phyloP scores from a whole-genome alignment of 1,140 invertebrate genomes.

The Zaprionus nigranus region DNA sequence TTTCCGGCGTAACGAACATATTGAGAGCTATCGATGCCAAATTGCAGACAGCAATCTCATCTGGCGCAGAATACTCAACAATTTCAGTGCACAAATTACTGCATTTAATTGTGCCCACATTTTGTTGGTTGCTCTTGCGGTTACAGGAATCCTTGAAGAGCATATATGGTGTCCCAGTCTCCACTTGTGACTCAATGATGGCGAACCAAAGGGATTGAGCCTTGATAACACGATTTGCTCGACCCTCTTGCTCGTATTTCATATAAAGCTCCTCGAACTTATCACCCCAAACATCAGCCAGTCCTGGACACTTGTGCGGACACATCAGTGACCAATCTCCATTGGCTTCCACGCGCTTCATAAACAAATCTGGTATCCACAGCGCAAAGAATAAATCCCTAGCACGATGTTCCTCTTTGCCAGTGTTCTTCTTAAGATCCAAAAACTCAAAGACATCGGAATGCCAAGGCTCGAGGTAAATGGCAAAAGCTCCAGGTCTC shows the following conservation, averaged over 20 bases:
- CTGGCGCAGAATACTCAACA: slow-evolving; percentile 95
- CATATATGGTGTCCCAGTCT: slow-evolving; percentile 99
- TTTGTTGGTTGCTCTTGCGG: slow-evolving; percentile 98
- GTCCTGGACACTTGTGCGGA: slow-evolving; percentile 95
- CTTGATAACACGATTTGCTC: slow-evolving; percentile 90
- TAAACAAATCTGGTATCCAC: slow-evolving; percentile 99
- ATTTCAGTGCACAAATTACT: slow-evolving; percentile 99
- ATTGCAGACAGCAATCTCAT: slow-evolving; percentile 99
- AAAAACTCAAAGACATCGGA: slow-evolving; percentile 98
- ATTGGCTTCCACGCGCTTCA: slow-evolving; percentile 96
- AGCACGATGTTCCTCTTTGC: slow-evolving; percentile 96
- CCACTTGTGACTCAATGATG: slow-evolving; percentile 97
- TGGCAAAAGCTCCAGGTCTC: slow-evolving; percentile 98
- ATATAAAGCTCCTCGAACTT: slow-evolving; percentile 96
- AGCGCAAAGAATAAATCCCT: slow-evolving; percentile 99
- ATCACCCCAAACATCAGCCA: slow-evolving; percentile 96
- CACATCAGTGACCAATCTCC: slow-evolving; percentile 98
- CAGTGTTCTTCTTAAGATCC: slow-evolving; percentile 97
- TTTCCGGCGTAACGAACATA: slow-evolving; percentile 94
- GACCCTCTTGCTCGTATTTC: slow-evolving; percentile 94
- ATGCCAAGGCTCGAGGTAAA: slow-evolving; percentile 99
- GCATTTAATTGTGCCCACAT: slow-evolving; percentile 99
- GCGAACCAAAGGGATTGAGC: slow-evolving; percentile 97
- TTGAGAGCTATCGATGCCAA: slow-evolving; percentile 99
- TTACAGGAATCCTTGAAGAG: slow-evolving; percentile 99